A percentile compares a stretch with the other conserved stretches of the same genome.
Evolutionary conservation across 2,797 vertebrate species (phyloP).

Genomic region (Anguilla obscura): DNA sequence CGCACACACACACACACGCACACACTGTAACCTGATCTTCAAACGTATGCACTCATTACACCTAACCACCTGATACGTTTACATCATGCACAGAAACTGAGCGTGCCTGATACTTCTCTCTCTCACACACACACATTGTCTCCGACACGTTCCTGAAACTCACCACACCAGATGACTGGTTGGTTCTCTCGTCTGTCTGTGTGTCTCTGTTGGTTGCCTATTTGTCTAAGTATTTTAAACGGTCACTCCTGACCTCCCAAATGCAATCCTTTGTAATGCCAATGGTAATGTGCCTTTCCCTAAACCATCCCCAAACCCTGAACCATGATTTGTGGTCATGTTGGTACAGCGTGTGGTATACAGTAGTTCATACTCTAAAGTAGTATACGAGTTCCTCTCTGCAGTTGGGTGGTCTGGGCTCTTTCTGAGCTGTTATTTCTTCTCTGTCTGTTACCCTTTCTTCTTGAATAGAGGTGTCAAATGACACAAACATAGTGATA

Average conservation of each 20-base stretch:
- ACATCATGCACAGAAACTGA: background rate
- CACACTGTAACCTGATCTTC: background rate
- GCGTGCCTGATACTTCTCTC: no score
- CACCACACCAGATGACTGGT: background rate
- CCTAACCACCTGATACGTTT: background rate
- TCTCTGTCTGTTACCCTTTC: background rate
- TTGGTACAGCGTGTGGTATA: background rate
- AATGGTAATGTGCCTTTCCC: background rate
- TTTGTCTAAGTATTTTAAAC: background rate
- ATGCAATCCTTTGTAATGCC: background rate
- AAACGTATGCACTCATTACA: background rate
- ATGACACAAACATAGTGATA: background rate
- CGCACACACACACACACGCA: background rate
- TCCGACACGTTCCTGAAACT: background rate
- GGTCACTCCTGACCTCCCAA: background rate
- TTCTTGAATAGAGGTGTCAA: background rate
- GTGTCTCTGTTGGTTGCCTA: background rate
- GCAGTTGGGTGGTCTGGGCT: background rate
- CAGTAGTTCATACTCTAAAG: background rate
- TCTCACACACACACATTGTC: no score
- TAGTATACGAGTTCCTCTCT: background rate
- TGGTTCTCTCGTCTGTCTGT: background rate
- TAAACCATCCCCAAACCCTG: no score
- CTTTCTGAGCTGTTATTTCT: background rate
- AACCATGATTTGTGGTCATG: background rate